Base-by-base conservation (phyloP, 2,888 invertebrate species). In the Rhamnusium bicolor region DNA sequence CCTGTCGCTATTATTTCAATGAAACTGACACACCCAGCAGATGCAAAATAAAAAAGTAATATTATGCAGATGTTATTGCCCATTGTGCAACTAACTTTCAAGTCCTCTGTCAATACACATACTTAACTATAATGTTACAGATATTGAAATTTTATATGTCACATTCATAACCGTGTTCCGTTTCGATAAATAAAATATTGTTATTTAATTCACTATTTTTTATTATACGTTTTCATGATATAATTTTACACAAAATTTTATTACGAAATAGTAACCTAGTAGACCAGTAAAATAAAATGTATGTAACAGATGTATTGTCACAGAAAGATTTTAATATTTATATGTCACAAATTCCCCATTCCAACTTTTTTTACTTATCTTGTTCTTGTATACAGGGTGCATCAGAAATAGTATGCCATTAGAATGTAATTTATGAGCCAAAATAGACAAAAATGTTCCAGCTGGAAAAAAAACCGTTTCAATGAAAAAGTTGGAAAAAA, bases 51-150 rank as follows among this genome's bases (percentile, higher is more conserved):
- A 58, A 58, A 27, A 6, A 8, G 32, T 32, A 6, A 24, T 27
- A 58, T 24, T 54, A 24, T 21, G 24, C 54, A 32, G 54, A 56
- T 56, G 54, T 56, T 56, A 56, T 56, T 56, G 54, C 14, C 14
- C 27, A 27, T 56, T 56, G 54, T 14, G 54, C 54, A 56, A 56
- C 21, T 24, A 4, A n/a, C 27, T 40, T 40, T 40, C 40, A 40
- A 40, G 40, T 40, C 40, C 27, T 56, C 54, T 27, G 54, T 56
- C 40, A 24, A n/a, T 56, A 27, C 19, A 14, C 27, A 56, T 27
- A 27, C 24, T n/a, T n/a, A 40, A 12, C 27, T 24, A 56, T 56
- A 56, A 24, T 27, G 27, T 56, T 56, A 16, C 54, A 27, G 53
- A n/a, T 40, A 53, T n/a, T 10, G 53, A 53, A 53, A 53, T 19